Percentiles rank a stretch among this genome's conserved stretches.
Conservation (phyloP, 2,113 vertebrate genomes). For the Salvelinus fontinalis region DNA sequence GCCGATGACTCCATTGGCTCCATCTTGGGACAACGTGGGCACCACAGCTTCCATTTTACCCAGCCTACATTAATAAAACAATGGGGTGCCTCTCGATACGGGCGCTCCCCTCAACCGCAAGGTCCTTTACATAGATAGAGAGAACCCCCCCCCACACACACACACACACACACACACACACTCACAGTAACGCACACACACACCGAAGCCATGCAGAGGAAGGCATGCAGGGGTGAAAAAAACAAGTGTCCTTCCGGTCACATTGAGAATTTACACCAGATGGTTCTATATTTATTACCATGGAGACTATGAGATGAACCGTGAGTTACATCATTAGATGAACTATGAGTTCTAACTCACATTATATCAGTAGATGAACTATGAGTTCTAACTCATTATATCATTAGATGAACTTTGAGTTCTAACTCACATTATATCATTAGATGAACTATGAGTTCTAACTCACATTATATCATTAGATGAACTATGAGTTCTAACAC, state of each 20-base stretch:
- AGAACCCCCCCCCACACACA: not conserved
- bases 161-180: too few relatives aligned
- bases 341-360: conserved; percentile 18
- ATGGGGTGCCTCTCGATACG: conserved; percentile 26
- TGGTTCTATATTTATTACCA: conserved; percentile 58
- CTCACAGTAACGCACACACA: not conserved
- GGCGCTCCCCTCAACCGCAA: conserved; percentile 26
- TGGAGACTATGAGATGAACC: conserved; percentile 51
- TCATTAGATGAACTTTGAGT: too few relatives aligned
- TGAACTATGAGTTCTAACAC: not conserved
- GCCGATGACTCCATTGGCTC: conserved; percentile 14
- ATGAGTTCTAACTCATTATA: too few relatives aligned
- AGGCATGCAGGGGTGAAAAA: not conserved
- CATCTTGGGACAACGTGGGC: conserved; percentile 41
- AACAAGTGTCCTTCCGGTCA: conserved; percentile 34
- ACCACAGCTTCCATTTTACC: conserved; percentile 48
- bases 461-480: not conserved
- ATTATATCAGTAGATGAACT: too few relatives aligned
- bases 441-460: too few relatives aligned
- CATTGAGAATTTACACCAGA: conserved; percentile 59
- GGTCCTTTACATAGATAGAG: conserved; percentile 24
- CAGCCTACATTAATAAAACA: conserved; percentile 60
- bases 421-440: too few relatives aligned
- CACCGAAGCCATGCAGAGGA: not conserved
- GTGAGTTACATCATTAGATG: conserved; percentile 11